Evolutionary conservation across 1,140 invertebrate genomes (phyloP).

Genomic region (Habropoda laboriosa): DNA sequence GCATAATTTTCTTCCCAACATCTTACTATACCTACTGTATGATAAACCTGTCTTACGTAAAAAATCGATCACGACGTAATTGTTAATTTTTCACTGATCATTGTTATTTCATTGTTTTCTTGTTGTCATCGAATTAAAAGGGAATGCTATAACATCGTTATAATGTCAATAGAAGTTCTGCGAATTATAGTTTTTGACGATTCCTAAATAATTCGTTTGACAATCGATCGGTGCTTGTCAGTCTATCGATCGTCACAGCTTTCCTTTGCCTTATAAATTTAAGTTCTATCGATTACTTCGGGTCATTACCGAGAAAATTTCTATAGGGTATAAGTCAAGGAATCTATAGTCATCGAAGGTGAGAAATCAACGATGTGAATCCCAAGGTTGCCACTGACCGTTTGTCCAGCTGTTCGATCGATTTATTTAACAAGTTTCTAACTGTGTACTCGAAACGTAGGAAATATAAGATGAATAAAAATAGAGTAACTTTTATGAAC

Average conservation of each 20-base stretch:
- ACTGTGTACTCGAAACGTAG: too few relatives aligned
- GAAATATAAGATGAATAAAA: too few relatives aligned
- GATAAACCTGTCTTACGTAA: too few relatives aligned
- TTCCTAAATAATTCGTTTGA: slow-evolving; percentile 15
- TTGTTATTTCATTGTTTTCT: too few relatives aligned
- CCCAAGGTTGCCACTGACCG: slow-evolving; percentile 30
- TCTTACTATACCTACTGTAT: not conserved
- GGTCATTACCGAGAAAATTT: slow-evolving; percentile 61
- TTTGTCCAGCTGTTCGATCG: too few relatives aligned
- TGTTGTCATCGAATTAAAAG: not conserved
- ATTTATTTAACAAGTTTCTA: not conserved
- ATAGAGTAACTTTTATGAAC: too few relatives aligned
- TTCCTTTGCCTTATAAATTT: slow-evolving; percentile 62
- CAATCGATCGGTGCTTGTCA: slow-evolving; percentile 12
- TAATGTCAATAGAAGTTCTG: not conserved
- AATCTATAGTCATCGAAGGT: slow-evolving; percentile 36
- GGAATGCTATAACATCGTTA: not conserved
- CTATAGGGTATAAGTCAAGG: slow-evolving; percentile 55
- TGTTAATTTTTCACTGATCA: not conserved
- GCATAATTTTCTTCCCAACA: not conserved
- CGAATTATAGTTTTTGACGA: not conserved
- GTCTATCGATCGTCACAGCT: slow-evolving; percentile 58
- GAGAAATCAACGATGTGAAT: slow-evolving; percentile 27
- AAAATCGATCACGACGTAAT: not conserved
- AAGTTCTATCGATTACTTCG: slow-evolving; percentile 63